Evolutionary conservation across 1,140 invertebrate genomes (phyloP).

Genomic region (Hetaerina americana): DNA sequence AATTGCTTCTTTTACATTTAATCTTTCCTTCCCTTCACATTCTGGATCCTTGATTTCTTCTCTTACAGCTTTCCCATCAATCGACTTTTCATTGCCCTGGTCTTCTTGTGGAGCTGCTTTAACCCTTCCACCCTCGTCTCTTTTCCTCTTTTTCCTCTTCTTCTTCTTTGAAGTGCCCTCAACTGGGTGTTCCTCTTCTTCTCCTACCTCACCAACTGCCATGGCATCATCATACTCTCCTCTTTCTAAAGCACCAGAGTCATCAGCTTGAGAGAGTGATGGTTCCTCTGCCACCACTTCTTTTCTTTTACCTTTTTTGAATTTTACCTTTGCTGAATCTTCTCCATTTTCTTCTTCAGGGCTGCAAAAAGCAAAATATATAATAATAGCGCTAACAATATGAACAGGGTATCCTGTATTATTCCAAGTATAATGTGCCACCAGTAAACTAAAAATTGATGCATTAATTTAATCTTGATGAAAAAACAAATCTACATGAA

Average conservation of each 20-base stretch:
- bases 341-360: slow-evolving; percentile 15
- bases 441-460: neutral
- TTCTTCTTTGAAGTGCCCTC: slow-evolving; percentile 10
- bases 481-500: neutral
- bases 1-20: slow-evolving; percentile 7
- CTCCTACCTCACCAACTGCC: slow-evolving; percentile 5
- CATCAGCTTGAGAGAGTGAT: too few species aligned
- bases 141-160: slow-evolving; percentile 15
- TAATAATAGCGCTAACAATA: slow-evolving; percentile 21
- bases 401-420: slow-evolving; percentile 10
- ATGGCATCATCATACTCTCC: too few species aligned
- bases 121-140: slow-evolving; percentile 16
- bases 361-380: slow-evolving; percentile 11
- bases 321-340: slow-evolving; percentile 2
- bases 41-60: slow-evolving; percentile 17
- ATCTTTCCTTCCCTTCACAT: slow-evolving; percentile 20
- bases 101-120: slow-evolving; percentile 11
- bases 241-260: too few species aligned
- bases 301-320: slow-evolving; percentile 11
- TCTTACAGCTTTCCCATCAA: slow-evolving; percentile 12
- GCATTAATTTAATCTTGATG: neutral
- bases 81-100: slow-evolving; percentile 5
- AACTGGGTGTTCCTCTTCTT: neutral
- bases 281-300: neutral
- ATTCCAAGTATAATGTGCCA: too few species aligned